Percentiles rank a stretch among this genome's conserved stretches.
These are phyloP conservation scores for Rhegmatorhina hoffmannsi DNA, from an alignment of 2,113 vertebrate species.

Conservation along the genomic window DNA sequence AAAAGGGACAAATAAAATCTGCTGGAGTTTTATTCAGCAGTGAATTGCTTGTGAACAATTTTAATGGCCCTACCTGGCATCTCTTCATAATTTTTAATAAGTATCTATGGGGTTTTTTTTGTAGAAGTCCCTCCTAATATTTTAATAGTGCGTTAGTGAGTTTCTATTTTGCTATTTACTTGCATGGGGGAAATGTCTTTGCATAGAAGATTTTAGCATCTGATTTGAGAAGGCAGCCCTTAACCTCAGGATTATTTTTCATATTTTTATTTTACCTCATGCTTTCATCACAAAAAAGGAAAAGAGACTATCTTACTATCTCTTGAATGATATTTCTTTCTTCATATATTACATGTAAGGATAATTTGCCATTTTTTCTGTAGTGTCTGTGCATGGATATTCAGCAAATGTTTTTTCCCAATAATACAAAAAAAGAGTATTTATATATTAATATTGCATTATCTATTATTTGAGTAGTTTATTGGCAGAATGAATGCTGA, in stretches of 20 bases:
- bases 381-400: not conserved
- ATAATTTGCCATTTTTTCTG: not conserved
- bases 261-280: not conserved
- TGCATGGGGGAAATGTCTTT: not conserved
- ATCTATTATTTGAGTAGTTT: not conserved
- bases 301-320: not conserved
- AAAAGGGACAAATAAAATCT: not conserved
- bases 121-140: not conserved
- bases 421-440: not conserved
- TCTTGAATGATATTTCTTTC: not conserved
- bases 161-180: not conserved
- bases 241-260: not conserved
- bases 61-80: not conserved
- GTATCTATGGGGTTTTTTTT: not conserved
- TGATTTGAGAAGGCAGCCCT: not conserved
- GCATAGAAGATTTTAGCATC: not conserved
- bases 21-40: not conserved
- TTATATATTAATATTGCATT: not conserved
- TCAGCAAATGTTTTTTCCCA: not conserved
- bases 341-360: not conserved
- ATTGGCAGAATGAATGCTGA: not conserved
- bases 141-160: not conserved
- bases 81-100: not conserved
- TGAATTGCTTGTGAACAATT: not conserved
- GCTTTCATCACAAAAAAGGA: not conserved